Evolutionary conservation across 2,888 invertebrate genomes (phyloP), one percentile per base, ranked within the genome.

Genomic region (Lysandra coridon): DNA sequence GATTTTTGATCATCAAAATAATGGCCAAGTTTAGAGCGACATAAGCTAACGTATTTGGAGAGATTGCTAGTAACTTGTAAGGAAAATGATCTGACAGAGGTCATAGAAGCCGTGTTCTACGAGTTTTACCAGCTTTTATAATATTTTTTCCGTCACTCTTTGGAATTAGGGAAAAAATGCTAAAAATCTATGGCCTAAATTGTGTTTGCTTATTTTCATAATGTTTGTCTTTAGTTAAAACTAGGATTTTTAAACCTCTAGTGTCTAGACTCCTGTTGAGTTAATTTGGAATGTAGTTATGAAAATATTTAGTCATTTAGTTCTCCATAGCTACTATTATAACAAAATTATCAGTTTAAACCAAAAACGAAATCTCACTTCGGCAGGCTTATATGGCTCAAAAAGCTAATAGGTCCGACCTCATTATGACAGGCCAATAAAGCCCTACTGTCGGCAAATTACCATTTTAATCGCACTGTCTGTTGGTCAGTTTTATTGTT

Each of bases 1-100:
- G 69, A 69, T 69, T 37, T 69, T 69, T 69, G 69, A 69, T 69
- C 69, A 69, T 69, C 69, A 69, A 69, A 69, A 37, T 37, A 69
- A 69, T 69, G 33, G 17, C 14, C 1, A 1, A 17, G 33, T 17
- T 14, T 37, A 69, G 30, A 33, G 64, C 12, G 64, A 30, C 30
- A 69, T 69, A 33, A 69, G 33, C 33, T 4, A 69, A 33, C 17
- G 14, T 69, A 69, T 69, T 69, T 69, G 7, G 17, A 69, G 33
- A 17, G 14, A 37, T 69, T 33, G 64, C 4, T 69, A 62, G 10
- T 30, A 33, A 7, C 30, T n/a, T 30, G 30, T 37, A 5, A 37
- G 17, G 69, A 37, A 69, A 69, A 1, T 30, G 64, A 23, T 0
- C 23, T 30, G 64, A 12, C 12, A 30, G 64, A 30, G 64, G 30